A percentile compares a stretch with the other conserved stretches of the same genome.
phyloP scores from a whole-genome alignment of 2,888 invertebrate species.

The Perdita meconis region DNA sequence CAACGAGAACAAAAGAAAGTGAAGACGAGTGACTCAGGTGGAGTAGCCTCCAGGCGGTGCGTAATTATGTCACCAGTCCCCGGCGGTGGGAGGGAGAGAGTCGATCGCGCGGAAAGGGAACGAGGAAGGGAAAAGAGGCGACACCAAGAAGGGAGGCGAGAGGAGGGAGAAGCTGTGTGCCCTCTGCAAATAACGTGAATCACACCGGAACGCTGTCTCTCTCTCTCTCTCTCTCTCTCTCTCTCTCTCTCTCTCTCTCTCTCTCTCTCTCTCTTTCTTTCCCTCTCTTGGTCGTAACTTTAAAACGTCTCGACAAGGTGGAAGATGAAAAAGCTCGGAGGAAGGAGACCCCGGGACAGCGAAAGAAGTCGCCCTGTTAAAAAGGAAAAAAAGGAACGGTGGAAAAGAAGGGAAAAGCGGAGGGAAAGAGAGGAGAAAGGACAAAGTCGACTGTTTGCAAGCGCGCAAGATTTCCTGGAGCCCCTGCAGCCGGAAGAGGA shows the following conservation, averaged over 20 bases:
- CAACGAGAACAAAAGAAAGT: constrained; percentile 76
- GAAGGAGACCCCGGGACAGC: constrained; percentile 27
- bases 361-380: constrained; percentile 34
- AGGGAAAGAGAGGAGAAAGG: constrained; percentile 1
- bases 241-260: constrained; percentile 7
- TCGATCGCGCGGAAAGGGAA: constrained; percentile 48
- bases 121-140: constrained; percentile 3
- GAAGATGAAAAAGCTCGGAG: constrained; percentile 50
- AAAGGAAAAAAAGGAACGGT: not conserved
- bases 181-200: constrained; percentile 78
- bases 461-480: constrained; percentile 31
- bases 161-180: constrained; percentile 29
- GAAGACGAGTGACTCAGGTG: constrained; percentile 80
- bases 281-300: constrained; percentile 42
- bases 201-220: constrained; percentile 63
- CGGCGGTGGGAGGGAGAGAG: constrained; percentile 65
- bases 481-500: constrained; percentile 64
- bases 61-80: constrained; percentile 82
- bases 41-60: constrained; percentile 75
- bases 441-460: constrained; percentile 41
- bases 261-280: no score
- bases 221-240: constrained; percentile 4
- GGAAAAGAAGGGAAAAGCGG: not conserved
- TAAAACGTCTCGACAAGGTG: constrained; percentile 28
- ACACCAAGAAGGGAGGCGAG: constrained; percentile 11